A percentile compares a stretch with the other conserved stretches of the same genome.
Conservation (phyloP, 2,888 invertebrate genomes). For the Taenaris catops region DNA sequence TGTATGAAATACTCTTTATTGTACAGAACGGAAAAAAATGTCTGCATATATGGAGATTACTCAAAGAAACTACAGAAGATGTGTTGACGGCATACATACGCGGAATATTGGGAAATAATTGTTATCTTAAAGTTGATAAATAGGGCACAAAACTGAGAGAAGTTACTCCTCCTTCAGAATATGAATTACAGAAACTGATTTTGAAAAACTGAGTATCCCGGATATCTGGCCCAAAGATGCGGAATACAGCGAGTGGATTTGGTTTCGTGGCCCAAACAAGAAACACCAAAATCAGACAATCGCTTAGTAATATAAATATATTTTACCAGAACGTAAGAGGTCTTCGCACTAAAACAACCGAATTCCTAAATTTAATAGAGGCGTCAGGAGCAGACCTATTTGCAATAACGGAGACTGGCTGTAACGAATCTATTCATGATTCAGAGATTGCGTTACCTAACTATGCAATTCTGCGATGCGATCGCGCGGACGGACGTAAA, state of each 20-base stretch:
- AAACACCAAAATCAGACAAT: neutral
- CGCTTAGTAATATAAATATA: neutral
- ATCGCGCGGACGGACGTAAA: constrained; percentile 19
- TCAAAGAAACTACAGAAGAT: no score
- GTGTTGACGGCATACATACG: no score
- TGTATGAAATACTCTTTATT: no score
- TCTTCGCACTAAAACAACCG: neutral
- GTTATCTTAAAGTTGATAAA: no score
- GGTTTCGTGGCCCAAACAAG: neutral
- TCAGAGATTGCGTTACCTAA: constrained; percentile 3
- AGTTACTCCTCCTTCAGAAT: no score
- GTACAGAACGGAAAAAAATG: no score
- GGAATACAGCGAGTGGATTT: neutral
- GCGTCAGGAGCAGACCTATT: neutral
- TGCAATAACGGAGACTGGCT: neutral
- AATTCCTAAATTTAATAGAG: neutral
- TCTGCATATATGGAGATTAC: no score
- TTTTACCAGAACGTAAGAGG: no score
- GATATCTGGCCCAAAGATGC: neutral
- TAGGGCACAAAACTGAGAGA: no score
- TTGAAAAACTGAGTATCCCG: neutral
- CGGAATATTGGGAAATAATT: no score
- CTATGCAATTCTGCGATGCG: constrained; percentile 13
- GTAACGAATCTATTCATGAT: neutral
- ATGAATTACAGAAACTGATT: neutral